Conservation (phyloP, 1,140 invertebrate species). For the Gerris buenoi region DNA sequence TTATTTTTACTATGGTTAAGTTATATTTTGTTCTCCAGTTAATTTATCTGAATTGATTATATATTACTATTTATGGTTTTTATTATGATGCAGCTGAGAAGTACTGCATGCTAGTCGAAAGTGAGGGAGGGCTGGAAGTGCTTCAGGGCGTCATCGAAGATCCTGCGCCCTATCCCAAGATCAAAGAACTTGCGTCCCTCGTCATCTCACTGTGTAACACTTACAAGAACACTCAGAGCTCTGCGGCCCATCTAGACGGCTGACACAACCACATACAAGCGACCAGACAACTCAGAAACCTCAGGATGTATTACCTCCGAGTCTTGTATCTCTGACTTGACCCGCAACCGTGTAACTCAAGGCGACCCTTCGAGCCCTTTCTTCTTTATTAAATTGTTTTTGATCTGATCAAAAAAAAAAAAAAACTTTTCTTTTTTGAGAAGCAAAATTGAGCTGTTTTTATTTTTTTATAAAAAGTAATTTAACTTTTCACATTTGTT, state of each 20-base stretch:
- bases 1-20: no score
- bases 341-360: no score
- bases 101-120: constrained; percentile 72
- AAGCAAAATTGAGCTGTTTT: no score
- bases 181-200: constrained; percentile 46
- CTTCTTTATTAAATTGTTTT: no score
- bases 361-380: no score
- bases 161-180: constrained; percentile 40
- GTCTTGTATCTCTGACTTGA: not conserved
- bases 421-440: no score
- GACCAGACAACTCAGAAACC: not conserved
- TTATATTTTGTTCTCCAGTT: no score
- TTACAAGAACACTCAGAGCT: not conserved
- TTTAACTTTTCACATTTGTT: no score
- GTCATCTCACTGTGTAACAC: constrained; percentile 33
- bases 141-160: constrained; percentile 49
- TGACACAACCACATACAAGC: not conserved
- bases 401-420: no score
- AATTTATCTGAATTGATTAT: no score
- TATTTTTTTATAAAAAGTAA: no score
- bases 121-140: constrained; percentile 66
- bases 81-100: constrained; percentile 49
- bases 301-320: not conserved
- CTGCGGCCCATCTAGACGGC: not conserved
- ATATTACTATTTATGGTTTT: constrained; percentile 11